These are phyloP conservation scores for Netelia melanura DNA, from an alignment of 2,888 invertebrate species.

Conservation along the genomic window DNA sequence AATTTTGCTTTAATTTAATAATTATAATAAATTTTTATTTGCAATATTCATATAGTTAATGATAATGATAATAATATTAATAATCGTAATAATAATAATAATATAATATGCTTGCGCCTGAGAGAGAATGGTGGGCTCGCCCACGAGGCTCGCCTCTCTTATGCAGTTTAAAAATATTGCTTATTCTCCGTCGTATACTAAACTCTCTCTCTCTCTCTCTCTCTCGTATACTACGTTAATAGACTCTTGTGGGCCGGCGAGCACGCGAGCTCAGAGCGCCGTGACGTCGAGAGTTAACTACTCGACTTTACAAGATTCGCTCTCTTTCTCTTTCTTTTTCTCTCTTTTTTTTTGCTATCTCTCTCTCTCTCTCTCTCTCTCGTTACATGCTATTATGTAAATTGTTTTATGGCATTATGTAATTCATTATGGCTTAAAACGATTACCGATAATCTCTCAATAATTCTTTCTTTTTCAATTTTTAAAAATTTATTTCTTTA, in stretches of 20 bases:
- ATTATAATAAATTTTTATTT: slow-evolving; percentile 62
- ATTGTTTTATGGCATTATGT: slow-evolving; percentile 83
- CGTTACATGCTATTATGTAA: slow-evolving; percentile 76
- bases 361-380: slow-evolving; percentile 38
- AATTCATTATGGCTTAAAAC: slow-evolving; percentile 83
- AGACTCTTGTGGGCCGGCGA: slow-evolving; percentile 80
- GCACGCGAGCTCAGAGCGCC: slow-evolving; percentile 66
- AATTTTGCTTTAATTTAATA: slow-evolving; percentile 47
- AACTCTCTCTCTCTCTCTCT: slow-evolving; percentile 46
- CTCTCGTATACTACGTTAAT: slow-evolving; percentile 76
- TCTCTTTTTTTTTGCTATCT: background rate
- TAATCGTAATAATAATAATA: slow-evolving; percentile 59
- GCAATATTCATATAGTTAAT: slow-evolving; percentile 51
- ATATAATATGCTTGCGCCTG: slow-evolving; percentile 59
- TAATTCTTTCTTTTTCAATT: slow-evolving; percentile 25
- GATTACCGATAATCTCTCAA: slow-evolving; percentile 72
- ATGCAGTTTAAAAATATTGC: slow-evolving; percentile 79
- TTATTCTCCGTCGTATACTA: slow-evolving; percentile 60
- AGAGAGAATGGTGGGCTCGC: slow-evolving; percentile 71
- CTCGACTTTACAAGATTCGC: slow-evolving; percentile 65
- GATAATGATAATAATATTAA: slow-evolving; percentile 48
- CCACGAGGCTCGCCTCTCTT: slow-evolving; percentile 69
- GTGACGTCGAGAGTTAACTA: slow-evolving; percentile 65
- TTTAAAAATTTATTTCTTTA: background rate
- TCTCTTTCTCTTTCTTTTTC: slow-evolving; percentile 41